Evolutionary conservation across 2,888 invertebrate species (phyloP), one percentile per base, ranked within the genome.

Genomic region (Campoletis raptor): DNA sequence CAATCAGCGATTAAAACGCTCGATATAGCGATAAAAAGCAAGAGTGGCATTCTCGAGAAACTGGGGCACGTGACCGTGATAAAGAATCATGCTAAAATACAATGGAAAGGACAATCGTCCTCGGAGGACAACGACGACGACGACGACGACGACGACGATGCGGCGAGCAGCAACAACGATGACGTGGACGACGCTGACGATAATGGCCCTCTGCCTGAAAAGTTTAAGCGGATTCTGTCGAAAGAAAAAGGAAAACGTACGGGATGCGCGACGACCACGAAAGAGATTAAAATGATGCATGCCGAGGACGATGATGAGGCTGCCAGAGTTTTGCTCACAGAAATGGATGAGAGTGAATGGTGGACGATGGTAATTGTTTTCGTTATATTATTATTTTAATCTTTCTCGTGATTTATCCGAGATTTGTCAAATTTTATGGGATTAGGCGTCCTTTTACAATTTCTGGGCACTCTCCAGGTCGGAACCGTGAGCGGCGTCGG

Each of bases 401-500:
- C 3, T 48, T 6, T 9, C 48, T 69, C 42, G 21, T 24, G 15
- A 48, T 52, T 52, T 36, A 18, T 30, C 21, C 36, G 7, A 30
- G 61, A 73, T 61, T 61, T 8, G 10, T 18, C 8, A 42, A 73
- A 66, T 48, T 8, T 40, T n/a, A 40, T 57, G 30, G 48, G 36
- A 42, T 66, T 52, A 81, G 76, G 74, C 74, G 36, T 57, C 74
- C n/a, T 82, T 82, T 67, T 82, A 76, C 48, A 82, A 79, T 73
- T 83, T 73, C 81, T 82, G 81, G 81, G 69, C 74, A 57, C 81
- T 67, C 54, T 88, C 48, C 81, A 94, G 94, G 92, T 94, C 0
- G 91, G 91, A 12, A 93, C 92, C 6, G 93, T 94, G 24, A 91
- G 92, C 80, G 93, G 93, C 4, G 92, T 94, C 15, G 94, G 94